A percentile compares a stretch with the other conserved stretches of the same genome.
Evolutionary conservation across 1,140 invertebrate genomes (phyloP).

Genomic region (Elymnias hypermnestra): DNA sequence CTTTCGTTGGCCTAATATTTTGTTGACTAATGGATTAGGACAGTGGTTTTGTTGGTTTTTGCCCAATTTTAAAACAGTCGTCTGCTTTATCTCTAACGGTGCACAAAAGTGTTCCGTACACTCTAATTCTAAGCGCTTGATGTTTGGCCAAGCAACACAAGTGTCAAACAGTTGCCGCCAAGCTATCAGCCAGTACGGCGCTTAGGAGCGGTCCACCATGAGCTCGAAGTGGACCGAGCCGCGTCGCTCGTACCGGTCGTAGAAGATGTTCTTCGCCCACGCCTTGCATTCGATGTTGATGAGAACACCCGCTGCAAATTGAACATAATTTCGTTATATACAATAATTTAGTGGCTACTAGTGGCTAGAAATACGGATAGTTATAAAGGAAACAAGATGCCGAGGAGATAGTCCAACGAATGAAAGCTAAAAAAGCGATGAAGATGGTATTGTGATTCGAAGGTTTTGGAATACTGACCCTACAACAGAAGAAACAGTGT

Average conservation of each 20-base stretch:
- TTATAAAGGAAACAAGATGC: too few relatives aligned
- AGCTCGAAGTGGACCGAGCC: conserved; percentile 97
- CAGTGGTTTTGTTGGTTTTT: too few relatives aligned
- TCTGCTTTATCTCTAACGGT: not conserved
- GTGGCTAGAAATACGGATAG: too few relatives aligned
- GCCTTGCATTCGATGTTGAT: conserved; percentile 98
- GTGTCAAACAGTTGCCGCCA: conserved; percentile 25
- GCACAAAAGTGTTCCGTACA: not conserved
- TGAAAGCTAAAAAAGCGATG: too few relatives aligned
- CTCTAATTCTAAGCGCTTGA: conserved; percentile 12
- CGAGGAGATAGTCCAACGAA: too few relatives aligned
- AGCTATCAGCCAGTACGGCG: conserved; percentile 22
- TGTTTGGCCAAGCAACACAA: conserved; percentile 20
- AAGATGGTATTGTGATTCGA: too few relatives aligned
- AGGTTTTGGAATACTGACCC: too few relatives aligned
- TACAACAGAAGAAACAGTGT: too few relatives aligned
- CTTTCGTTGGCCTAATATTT: too few relatives aligned
- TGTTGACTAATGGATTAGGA: too few relatives aligned
- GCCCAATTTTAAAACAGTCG: not conserved
- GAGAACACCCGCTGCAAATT: conserved; percentile 85
- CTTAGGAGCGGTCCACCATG: conserved; percentile 84
- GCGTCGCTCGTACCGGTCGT: conserved; percentile 90
- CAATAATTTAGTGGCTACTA: too few relatives aligned
- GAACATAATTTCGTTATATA: too few relatives aligned
- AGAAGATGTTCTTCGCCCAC: conserved; percentile 94